Evolutionary conservation across 2,113 vertebrate genomes (phyloP).

Genomic region (Malurus melanocephalus): DNA sequence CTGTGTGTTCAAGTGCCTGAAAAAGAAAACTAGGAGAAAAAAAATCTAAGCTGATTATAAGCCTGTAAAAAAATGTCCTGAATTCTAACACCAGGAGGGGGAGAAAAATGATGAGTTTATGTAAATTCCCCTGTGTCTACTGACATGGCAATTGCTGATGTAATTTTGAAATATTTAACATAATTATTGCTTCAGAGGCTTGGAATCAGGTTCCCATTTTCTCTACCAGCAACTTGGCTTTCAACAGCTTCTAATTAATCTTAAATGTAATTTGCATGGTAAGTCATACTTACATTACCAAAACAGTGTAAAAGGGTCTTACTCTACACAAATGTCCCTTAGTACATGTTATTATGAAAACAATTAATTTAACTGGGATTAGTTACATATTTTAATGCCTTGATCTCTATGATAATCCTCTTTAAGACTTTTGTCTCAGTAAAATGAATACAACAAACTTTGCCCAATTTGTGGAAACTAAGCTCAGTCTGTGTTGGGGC

Average conservation of each 20-base stretch:
- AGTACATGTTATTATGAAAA: slow-evolving; percentile 40
- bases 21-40: slow-evolving; percentile 23
- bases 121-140: background rate
- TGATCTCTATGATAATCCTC: slow-evolving; percentile 49
- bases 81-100: background rate
- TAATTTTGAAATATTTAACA: slow-evolving; percentile 29
- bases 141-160: background rate
- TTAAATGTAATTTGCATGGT: background rate
- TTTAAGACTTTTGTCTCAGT: slow-evolving; percentile 49
- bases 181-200: slow-evolving; percentile 33
- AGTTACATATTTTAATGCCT: slow-evolving; percentile 61
- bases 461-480: slow-evolving; percentile 15
- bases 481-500: slow-evolving; percentile 7
- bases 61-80: background rate
- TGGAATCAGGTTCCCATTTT: slow-evolving; percentile 21
- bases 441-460: slow-evolving; percentile 51
- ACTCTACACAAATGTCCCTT: background rate
- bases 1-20: background rate
- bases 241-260: background rate
- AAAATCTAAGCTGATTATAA: background rate
- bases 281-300: background rate
- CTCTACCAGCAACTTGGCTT: background rate
- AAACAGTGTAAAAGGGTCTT: background rate
- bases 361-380: slow-evolving; percentile 64
- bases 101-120: background rate